Evolutionary conservation across 2,888 invertebrate species (phyloP).

Genomic region (Amblyteles armatorius): DNA sequence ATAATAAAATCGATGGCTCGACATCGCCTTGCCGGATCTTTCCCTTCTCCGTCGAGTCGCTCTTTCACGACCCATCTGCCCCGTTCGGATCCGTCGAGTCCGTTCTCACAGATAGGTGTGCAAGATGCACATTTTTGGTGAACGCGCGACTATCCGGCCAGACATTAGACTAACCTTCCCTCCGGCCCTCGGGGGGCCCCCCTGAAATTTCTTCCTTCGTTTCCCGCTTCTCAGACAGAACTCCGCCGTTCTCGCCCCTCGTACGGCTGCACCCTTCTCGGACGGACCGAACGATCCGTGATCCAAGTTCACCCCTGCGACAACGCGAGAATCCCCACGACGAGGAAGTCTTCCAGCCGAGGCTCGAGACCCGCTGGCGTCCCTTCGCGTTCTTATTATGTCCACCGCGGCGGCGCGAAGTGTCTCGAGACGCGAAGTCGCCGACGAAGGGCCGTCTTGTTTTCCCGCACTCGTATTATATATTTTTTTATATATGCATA

Average conservation of each 20-base stretch:
- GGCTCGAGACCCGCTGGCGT: constrained; percentile 13
- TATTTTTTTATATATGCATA: no score
- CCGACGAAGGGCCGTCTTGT: constrained; percentile 38
- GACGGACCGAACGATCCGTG: constrained; percentile 34
- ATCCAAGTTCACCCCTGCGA: constrained; percentile 37
- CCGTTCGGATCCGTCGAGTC: no score
- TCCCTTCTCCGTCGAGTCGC: constrained; percentile 18
- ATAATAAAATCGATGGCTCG: constrained; percentile 60
- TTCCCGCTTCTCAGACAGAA: constrained; percentile 40
- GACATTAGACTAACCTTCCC: no score
- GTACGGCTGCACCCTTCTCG: constrained; percentile 9
- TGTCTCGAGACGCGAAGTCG: constrained; percentile 51
- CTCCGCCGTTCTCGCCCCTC: constrained; percentile 22
- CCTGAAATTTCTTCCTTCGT: constrained; percentile 30
- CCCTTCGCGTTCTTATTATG: constrained; percentile 35
- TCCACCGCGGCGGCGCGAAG: constrained; percentile 28
- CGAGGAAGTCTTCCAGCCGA: constrained; percentile 30
- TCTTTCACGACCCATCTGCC: neutral
- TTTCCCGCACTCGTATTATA: neutral
- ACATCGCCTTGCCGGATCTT: constrained; percentile 8
- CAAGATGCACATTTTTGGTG: no score
- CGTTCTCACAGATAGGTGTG: no score
- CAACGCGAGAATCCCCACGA: constrained; percentile 19
- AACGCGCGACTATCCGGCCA: no score
- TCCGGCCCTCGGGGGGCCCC: neutral